Percentiles rank a stretch among this genome's conserved stretches.
phyloP scores from a whole-genome alignment of 2,888 invertebrate species.

The Erebia ligea region DNA sequence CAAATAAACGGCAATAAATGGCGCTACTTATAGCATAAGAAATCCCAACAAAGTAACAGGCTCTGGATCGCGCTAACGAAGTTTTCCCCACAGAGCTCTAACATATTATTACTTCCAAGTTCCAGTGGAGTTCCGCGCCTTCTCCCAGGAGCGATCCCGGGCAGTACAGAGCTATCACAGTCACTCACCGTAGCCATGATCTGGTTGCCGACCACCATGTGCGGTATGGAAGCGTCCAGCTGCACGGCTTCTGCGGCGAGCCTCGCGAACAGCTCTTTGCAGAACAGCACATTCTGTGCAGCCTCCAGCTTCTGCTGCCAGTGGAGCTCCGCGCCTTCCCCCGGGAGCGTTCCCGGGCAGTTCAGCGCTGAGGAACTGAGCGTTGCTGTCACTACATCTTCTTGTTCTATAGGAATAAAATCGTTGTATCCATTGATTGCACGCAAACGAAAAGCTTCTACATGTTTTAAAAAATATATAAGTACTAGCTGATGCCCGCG shows the following conservation, averaged over 20 bases:
- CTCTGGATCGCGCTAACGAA: too few relatives aligned
- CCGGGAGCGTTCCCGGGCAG: conserved; percentile 85
- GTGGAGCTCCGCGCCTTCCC: conserved; percentile 87
- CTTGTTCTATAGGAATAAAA: conserved; percentile 88
- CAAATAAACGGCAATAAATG: too few relatives aligned
- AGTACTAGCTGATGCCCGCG: too few relatives aligned
- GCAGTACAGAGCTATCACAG: conserved; percentile 85
- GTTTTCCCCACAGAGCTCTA: too few relatives aligned
- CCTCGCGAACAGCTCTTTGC: conserved; percentile 97
- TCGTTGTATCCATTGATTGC: not conserved
- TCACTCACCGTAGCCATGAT: conserved; percentile 94
- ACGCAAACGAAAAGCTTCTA: not conserved
- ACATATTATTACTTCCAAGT: too few relatives aligned
- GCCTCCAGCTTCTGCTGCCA: conserved; percentile 99
- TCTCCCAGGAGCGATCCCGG: conserved; percentile 84
- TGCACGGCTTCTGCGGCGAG: conserved; percentile 97
- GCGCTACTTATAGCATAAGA: too few relatives aligned
- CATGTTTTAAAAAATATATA: too few relatives aligned
- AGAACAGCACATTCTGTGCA: conserved; percentile 98
- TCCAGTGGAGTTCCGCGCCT: conserved; percentile 91
- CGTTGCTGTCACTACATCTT: conserved; percentile 93
- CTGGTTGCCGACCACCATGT: conserved; percentile 98
- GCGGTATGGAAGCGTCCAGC: conserved; percentile 95
- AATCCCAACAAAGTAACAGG: too few relatives aligned
- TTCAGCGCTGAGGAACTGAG: conserved; percentile 89